Percentiles rank a stretch among this genome's conserved stretches.
These are phyloP conservation scores for Drosophila arizonae DNA, from an alignment of 1,140 invertebrate species.

Conservation along the genomic window DNA sequence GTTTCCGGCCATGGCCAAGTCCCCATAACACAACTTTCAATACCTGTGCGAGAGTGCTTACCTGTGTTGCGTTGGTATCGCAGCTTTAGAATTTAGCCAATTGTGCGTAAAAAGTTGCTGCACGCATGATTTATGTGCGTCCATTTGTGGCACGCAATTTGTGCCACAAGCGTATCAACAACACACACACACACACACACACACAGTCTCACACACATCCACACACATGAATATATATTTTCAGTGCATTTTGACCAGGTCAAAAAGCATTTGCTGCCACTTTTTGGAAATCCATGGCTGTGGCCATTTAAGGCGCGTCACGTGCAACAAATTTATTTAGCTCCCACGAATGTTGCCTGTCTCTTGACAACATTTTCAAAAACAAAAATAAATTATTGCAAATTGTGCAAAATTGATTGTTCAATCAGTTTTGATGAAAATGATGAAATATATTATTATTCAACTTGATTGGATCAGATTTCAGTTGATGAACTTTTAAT, in stretches of 20 bases:
- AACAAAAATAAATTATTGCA: slow-evolving; percentile 1
- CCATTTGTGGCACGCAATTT: slow-evolving; percentile 59
- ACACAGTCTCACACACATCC: background rate
- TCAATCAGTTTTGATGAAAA: slow-evolving; percentile 10
- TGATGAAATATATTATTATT: background rate
- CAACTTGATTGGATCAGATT: background rate
- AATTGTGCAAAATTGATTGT: slow-evolving; percentile 11
- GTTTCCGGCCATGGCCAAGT: background rate
- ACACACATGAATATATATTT: slow-evolving; percentile 24
- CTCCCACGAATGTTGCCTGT: background rate
- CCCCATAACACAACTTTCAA: slow-evolving; percentile 1
- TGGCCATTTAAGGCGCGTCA: slow-evolving; percentile 51
- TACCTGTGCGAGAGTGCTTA: slow-evolving; percentile 6
- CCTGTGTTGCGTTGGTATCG: slow-evolving; percentile 20
- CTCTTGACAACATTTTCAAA: slow-evolving; percentile 16
- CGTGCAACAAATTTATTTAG: slow-evolving; percentile 63
- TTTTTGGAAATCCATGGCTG: slow-evolving; percentile 23
- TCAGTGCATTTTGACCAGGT: slow-evolving; percentile 46
- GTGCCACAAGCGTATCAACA: slow-evolving; percentile 56
- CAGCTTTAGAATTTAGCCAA: slow-evolving; percentile 38
- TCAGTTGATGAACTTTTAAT: too few relatives aligned
- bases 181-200: slow-evolving; percentile 5
- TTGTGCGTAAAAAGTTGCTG: slow-evolving; percentile 63
- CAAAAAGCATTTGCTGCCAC: slow-evolving; percentile 24
- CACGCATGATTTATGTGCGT: slow-evolving; percentile 69